These are phyloP conservation scores for Cavia aperea DNA, from an alignment of 2,113 vertebrate species.

Conservation along the genomic window DNA sequence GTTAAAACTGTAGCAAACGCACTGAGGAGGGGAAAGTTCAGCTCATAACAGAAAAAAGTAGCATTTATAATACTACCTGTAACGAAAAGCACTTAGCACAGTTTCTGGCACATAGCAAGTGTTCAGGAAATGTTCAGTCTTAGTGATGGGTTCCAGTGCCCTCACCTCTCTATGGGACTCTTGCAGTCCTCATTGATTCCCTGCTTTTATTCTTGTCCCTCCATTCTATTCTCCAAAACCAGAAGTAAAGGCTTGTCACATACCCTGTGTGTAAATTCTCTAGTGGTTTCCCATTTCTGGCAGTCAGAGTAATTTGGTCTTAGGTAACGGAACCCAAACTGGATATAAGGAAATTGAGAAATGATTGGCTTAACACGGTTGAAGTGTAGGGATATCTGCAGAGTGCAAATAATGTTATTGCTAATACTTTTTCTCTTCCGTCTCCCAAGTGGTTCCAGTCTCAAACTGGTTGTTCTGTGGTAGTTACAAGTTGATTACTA, in stretches of 20 bases:
- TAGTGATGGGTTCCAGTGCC: not conserved
- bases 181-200: not conserved
- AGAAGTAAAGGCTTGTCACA: not conserved
- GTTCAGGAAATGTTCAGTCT: not conserved
- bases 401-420: not conserved
- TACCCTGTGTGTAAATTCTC: not conserved
- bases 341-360: not conserved
- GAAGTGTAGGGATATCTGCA: not conserved
- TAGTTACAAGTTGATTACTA: not conserved
- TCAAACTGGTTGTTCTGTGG: conserved; percentile 13
- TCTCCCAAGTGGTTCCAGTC: not conserved
- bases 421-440: not conserved
- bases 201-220: not conserved
- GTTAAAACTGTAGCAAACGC: not conserved
- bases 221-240: not conserved
- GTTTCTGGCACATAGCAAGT: not conserved
- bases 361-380: not conserved
- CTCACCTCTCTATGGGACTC: not conserved
- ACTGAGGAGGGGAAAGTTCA: not conserved
- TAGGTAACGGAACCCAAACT: not conserved
- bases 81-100: not conserved
- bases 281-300: not conserved
- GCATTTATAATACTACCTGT: not conserved
- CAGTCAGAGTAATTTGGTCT: not conserved
- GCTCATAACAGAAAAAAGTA: not conserved